Percentiles rank a stretch among this genome's conserved stretches.
Evolutionary conservation across 2,113 vertebrate species (phyloP).

Genomic region (Macroglossus sobrinus): DNA sequence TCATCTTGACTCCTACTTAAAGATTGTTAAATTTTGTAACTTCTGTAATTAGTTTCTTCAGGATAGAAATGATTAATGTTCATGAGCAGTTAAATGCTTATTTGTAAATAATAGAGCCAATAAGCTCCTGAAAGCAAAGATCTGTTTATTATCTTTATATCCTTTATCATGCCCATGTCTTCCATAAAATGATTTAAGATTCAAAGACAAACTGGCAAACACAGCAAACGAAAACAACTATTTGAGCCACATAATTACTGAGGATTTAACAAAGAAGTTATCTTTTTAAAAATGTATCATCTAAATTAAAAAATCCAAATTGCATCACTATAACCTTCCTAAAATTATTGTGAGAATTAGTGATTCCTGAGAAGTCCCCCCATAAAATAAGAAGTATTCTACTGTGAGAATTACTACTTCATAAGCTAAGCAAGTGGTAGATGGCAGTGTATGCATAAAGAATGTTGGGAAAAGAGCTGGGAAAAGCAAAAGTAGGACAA

Average conservation of each 20-base stretch:
- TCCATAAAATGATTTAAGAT: slow-evolving; percentile 18
- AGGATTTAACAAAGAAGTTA: neutral
- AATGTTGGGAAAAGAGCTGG: neutral
- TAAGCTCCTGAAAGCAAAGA: neutral
- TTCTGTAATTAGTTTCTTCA: slow-evolving; percentile 72
- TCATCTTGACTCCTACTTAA: slow-evolving; percentile 72
- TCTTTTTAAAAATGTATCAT: neutral
- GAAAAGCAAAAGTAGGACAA: neutral
- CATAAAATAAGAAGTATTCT: neutral
- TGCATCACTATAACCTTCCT: neutral
- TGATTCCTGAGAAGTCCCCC: neutral
- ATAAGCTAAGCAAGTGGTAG: neutral
- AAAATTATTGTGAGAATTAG: neutral
- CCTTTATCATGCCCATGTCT: neutral
- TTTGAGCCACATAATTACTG: neutral
- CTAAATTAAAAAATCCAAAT: neutral
- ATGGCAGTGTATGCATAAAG: neutral
- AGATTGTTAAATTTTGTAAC: slow-evolving; percentile 67
- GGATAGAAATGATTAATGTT: slow-evolving; percentile 60
- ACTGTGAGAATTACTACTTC: neutral
- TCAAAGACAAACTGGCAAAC: neutral
- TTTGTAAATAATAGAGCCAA: neutral
- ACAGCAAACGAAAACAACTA: neutral
- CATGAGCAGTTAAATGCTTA: neutral
- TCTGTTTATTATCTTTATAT: slow-evolving; percentile 16